Evolutionary conservation across 2,797 vertebrate genomes (phyloP).

Genomic region (Cynodonichthys magdalenae): DNA sequence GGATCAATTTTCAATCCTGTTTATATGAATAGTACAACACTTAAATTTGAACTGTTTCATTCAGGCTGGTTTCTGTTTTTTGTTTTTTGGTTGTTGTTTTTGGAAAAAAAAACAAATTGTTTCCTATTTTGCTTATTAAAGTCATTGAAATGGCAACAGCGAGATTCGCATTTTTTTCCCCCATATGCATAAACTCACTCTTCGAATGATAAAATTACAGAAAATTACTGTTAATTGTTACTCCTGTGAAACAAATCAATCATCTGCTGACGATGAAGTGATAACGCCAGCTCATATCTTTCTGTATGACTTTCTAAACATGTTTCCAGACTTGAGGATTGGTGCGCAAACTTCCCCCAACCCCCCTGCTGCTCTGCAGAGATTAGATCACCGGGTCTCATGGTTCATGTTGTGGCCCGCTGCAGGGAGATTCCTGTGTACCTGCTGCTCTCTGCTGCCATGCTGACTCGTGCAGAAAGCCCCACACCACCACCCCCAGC

Average conservation of each 20-base stretch:
- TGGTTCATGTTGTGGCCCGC: constrained; percentile 37
- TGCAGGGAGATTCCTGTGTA: constrained; percentile 64
- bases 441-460: constrained; percentile 59
- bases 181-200: constrained; percentile 5
- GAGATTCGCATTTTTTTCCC: constrained; percentile 52
- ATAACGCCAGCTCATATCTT: too few relatives aligned
- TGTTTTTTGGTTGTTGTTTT: constrained; percentile 91
- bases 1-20: constrained; percentile 99
- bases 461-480: constrained; percentile 81
- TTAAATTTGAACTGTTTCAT: constrained; percentile 99
- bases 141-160: constrained; percentile 94
- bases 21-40: constrained; percentile 95
- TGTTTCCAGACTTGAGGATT: constrained; percentile 28
- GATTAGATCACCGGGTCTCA: constrained; percentile 57
- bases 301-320: background rate
- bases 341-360: constrained; percentile 22
- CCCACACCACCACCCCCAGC: constrained; percentile 4
- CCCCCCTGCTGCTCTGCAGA: constrained; percentile 44
- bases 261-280: background rate
- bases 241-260: background rate
- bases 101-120: constrained; percentile 94
- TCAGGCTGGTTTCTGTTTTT: constrained; percentile 99
- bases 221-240: constrained; percentile 15
- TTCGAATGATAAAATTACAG: constrained; percentile 1
- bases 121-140: constrained; percentile 99